Percentiles rank a stretch among this genome's conserved stretches.
These are phyloP conservation scores for Cossypha heuglini DNA, from an alignment of 2,797 vertebrate species.

Conservation along the genomic window DNA sequence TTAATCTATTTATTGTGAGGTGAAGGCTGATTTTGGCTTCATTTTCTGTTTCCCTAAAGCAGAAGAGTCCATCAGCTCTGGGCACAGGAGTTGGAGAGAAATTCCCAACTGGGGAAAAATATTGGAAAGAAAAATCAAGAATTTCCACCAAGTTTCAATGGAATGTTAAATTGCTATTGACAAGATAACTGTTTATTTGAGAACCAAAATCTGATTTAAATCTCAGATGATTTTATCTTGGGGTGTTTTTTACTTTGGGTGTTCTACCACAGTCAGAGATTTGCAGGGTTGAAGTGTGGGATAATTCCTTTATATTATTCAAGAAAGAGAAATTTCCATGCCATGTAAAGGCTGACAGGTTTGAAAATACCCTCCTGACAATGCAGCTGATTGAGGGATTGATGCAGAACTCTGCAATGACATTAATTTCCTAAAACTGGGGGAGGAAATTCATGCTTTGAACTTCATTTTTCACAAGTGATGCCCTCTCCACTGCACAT, in stretches of 20 bases:
- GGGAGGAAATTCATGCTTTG: background rate
- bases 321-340: background rate
- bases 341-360: background rate
- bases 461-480: background rate
- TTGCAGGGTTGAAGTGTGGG: background rate
- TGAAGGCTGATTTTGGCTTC: background rate
- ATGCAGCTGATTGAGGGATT: background rate
- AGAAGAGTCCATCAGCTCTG: background rate
- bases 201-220: background rate
- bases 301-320: background rate
- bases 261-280: background rate
- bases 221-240: background rate
- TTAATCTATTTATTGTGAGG: background rate
- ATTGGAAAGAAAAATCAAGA: background rate
- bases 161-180: background rate
- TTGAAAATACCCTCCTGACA: background rate
- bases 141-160: background rate
- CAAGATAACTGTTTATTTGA: background rate
- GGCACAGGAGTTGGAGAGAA: background rate
- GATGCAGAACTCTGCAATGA: background rate
- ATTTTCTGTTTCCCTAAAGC: conserved; percentile 46
- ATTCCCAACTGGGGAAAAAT: background rate
- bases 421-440: background rate
- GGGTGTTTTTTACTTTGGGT: background rate
- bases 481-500: background rate